Evolutionary conservation across 2,888 invertebrate genomes (phyloP), one percentile per base, ranked within the genome.

Genomic region (Coenonympha glycerion): DNA sequence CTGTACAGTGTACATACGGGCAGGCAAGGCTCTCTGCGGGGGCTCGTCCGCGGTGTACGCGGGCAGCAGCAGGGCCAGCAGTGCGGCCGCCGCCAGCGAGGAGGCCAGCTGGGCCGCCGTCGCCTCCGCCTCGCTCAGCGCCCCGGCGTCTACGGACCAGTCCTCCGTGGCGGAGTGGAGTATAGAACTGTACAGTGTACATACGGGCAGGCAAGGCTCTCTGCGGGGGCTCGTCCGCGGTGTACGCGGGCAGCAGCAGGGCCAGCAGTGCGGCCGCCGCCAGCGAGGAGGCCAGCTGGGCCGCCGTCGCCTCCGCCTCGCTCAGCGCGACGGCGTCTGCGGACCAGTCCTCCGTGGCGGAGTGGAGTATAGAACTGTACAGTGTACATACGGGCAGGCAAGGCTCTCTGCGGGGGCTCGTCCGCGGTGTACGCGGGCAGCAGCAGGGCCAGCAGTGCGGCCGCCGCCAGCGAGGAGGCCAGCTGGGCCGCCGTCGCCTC

Each of bases 121-220:
- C 33, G 85, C 87, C 68, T 93, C 92, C 41, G 89, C 89, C 6
- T 73, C 77, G 16, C 89, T 90, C 57, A 91, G 74, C 33, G 89
- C 84, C 8, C 74, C 73, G 6, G 65, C 68, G 41, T 76, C 85
- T 49, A 87, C n/a, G n/a, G n/a, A n/a, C n/a, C n/a, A n/a, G n/a
- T n/a, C n/a, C n/a, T n/a, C n/a, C n/a, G n/a, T n/a, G n/a, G n/a
- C n/a, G n/a, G n/a, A n/a, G n/a, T n/a, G n/a, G n/a, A n/a, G n/a
- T n/a, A n/a, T n/a, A n/a, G n/a, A n/a, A n/a, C n/a, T n/a, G 15
- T 15, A 4, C 8, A 33, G 13, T 11, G 1, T 24, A 71, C 75
- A 64, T 71, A 92, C 92, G 79, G 63, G 92, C 91, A 16, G 94
- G 92, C 60, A 94, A 79, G 6, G 92, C 91, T 57, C 91, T 90